These are phyloP conservation scores for Sternarchorhynchus goeldii DNA, from an alignment of 2,797 vertebrate genomes.

Conservation along the genomic window DNA sequence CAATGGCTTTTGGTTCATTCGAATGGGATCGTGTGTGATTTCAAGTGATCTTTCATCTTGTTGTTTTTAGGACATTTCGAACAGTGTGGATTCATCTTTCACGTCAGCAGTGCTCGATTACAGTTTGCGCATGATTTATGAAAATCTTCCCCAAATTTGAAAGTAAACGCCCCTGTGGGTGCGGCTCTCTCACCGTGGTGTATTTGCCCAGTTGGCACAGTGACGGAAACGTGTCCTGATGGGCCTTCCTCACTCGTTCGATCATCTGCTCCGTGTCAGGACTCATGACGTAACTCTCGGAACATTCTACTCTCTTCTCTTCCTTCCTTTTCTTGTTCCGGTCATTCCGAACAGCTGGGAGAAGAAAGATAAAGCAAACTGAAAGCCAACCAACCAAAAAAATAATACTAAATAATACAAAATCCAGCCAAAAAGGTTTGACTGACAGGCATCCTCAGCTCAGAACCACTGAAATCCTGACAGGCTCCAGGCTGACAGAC, in stretches of 20 bases:
- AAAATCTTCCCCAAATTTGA: too few species aligned
- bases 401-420: too few species aligned
- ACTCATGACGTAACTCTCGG: conserved; percentile 85
- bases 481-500: too few species aligned
- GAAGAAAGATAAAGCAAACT: not conserved
- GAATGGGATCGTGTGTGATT: too few species aligned
- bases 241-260: conserved; percentile 89
- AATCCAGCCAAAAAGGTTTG: too few species aligned
- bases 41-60: too few species aligned
- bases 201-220: conserved; percentile 95
- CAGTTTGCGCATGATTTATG: too few species aligned
- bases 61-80: too few species aligned
- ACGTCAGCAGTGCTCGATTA: too few species aligned
- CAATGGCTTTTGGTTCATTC: too few species aligned
- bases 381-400: too few species aligned
- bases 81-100: too few species aligned
- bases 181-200: conserved; percentile 46
- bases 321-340: conserved; percentile 96
- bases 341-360: conserved; percentile 88
- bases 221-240: conserved; percentile 93
- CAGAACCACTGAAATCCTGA: not conserved
- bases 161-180: not conserved
- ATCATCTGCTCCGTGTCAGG: conserved; percentile 92
- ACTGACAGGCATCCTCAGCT: not conserved
- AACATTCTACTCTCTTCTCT: conserved; percentile 78